These are phyloP conservation scores for Poeciliopsis presidionis DNA, from an alignment of 2,797 vertebrate species.

Conservation along the genomic window DNA sequence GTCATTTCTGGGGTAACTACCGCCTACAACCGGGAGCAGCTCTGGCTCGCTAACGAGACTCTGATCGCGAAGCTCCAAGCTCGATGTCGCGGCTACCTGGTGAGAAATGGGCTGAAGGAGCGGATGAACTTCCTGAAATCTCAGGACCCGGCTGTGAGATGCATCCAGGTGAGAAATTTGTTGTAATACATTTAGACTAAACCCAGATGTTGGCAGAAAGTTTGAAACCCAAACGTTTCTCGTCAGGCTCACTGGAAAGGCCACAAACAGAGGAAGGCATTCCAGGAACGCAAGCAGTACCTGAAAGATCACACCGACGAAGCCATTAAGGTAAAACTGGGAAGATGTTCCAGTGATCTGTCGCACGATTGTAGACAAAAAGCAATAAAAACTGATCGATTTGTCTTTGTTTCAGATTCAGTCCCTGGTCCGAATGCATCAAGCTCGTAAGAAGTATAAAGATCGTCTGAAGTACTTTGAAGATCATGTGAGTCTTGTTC, in stretches of 20 bases:
- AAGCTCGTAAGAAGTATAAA: conserved; percentile 91
- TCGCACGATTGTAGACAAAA: no score
- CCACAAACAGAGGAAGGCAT: conserved; percentile 90
- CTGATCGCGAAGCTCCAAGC: conserved; percentile 92
- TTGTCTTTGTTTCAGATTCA: conserved; percentile 84
- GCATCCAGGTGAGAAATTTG: conserved; percentile 88
- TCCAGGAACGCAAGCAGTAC: conserved; percentile 85
- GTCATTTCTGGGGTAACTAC: conserved; percentile 94
- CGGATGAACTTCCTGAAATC: conserved; percentile 88
- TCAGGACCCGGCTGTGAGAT: conserved; percentile 89
- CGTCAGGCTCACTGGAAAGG: conserved; percentile 93
- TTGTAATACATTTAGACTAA: no score
- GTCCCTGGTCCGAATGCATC: conserved; percentile 93
- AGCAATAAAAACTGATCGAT: neutral
- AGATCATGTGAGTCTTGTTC: conserved; percentile 86
- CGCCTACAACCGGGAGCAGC: conserved; percentile 94
- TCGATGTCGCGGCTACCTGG: conserved; percentile 91
- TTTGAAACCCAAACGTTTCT: neutral
- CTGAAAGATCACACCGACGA: conserved; percentile 86
- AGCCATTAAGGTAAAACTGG: conserved; percentile 87
- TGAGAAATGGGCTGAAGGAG: conserved; percentile 85
- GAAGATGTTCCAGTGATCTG: accelerated
- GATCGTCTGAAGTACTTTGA: conserved; percentile 93
- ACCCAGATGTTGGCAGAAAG: neutral
- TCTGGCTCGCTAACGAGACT: conserved; percentile 96